These are phyloP conservation scores for Jaculus jaculus DNA, from an alignment of 2,113 vertebrate species.

Conservation along the genomic window DNA sequence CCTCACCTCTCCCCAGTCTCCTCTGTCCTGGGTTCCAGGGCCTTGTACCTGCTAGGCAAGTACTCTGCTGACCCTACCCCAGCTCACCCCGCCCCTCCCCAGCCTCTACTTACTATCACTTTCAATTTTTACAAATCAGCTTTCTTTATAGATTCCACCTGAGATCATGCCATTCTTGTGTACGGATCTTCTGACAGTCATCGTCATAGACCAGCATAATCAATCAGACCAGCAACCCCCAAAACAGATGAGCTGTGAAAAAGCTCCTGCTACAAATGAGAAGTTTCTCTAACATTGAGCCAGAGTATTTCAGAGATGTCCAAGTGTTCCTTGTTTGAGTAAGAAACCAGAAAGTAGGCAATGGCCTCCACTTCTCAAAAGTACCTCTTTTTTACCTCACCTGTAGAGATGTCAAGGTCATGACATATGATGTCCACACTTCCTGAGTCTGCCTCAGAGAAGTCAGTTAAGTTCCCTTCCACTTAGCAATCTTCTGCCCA, in stretches of 20 bases:
- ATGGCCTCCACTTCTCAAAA: neutral
- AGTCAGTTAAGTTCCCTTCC: neutral
- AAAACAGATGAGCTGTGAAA: neutral
- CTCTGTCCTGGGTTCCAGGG: neutral
- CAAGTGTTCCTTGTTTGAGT: constrained; percentile 59
- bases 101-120: neutral
- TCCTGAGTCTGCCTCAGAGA: constrained; percentile 22
- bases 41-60: neutral
- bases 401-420: constrained; percentile 40
- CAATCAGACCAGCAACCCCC: neutral
- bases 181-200: neutral
- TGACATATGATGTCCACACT: constrained; percentile 34
- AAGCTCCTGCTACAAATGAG: neutral
- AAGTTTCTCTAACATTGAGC: neutral
- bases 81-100: neutral
- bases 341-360: constrained; percentile 64
- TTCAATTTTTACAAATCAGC: neutral
- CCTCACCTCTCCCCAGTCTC: neutral
- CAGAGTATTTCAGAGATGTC: constrained; percentile 15
- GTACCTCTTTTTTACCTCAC: neutral
- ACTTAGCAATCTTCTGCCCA: neutral
- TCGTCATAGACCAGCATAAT: neutral
- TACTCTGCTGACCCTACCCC: too few species aligned
- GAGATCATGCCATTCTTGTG: neutral
- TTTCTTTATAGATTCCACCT: neutral